Percentiles rank a stretch among this genome's conserved stretches.
Evolutionary conservation across 2,113 vertebrate species (phyloP).

Genomic region (Cygnus buccinator): DNA sequence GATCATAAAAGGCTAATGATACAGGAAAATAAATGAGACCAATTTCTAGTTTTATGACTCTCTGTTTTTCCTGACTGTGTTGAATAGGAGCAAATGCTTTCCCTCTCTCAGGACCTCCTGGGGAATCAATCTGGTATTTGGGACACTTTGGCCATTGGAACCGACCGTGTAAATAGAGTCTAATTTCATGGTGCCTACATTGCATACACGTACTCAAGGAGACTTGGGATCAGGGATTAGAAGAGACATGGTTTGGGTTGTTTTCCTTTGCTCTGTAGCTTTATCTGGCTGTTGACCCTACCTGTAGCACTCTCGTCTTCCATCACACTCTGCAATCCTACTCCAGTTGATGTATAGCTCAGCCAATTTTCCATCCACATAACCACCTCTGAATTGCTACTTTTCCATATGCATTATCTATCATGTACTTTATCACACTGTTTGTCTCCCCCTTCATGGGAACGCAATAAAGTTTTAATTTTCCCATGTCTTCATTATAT

Average conservation of each 20-base stretch:
- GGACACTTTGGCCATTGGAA: not conserved
- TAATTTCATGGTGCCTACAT: not conserved
- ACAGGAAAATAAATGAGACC: conserved; percentile 32
- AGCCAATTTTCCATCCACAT: not conserved
- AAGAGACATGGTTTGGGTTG: not conserved
- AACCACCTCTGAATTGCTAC: not conserved
- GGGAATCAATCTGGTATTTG: not conserved
- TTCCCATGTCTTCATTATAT: not conserved
- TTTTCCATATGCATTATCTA: not conserved
- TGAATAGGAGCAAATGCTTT: not conserved
- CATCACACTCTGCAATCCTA: not conserved
- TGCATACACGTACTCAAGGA: not conserved
- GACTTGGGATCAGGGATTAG: not conserved
- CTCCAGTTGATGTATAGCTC: not conserved
- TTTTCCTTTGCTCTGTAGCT: not conserved
- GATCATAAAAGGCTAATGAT: not conserved
- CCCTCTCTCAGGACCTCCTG: not conserved
- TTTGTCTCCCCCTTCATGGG: not conserved
- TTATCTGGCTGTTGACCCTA: not conserved
- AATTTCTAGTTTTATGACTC: not conserved
- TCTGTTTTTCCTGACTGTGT: not conserved
- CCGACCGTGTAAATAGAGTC: not conserved
- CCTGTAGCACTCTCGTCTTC: not conserved
- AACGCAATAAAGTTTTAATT: conserved; percentile 30
- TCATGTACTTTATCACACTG: not conserved